Percentiles rank a stretch among this genome's conserved stretches.
phyloP scores from a whole-genome alignment of 1,140 invertebrate genomes.

The Sycophaga agraensis region DNA sequence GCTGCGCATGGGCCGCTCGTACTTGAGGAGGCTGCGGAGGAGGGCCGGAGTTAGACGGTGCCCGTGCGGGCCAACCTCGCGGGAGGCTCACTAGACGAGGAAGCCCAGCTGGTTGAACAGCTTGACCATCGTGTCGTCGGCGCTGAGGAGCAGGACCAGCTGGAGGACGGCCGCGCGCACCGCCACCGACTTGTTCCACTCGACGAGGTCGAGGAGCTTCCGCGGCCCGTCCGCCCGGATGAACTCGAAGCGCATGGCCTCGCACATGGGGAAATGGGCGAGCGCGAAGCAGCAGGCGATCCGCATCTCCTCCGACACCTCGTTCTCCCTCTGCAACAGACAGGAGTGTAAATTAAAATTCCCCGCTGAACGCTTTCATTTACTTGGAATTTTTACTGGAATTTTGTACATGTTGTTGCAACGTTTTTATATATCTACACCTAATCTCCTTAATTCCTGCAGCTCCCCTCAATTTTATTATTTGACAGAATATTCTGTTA shows the following conservation, averaged over 20 bases:
- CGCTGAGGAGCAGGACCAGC: conserved; percentile 39
- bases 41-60: neutral
- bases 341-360: neutral
- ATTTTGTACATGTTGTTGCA: no score
- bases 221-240: neutral
- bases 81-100: conserved; percentile 40
- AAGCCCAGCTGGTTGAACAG: conserved; percentile 39
- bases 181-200: conserved; percentile 30
- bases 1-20: conserved; percentile 50
- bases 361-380: neutral
- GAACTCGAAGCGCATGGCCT: neutral
- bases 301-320: conserved; percentile 37
- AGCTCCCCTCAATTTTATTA: no score
- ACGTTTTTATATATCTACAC: no score
- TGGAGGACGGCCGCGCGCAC: conserved; percentile 36
- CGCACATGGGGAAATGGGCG: conserved; percentile 10
- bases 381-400: neutral
- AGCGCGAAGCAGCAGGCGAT: conserved; percentile 39
- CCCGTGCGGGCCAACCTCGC: neutral
- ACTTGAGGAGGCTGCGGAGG: conserved; percentile 57
- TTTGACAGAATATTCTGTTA: no score
- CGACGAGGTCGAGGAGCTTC: conserved; percentile 34
- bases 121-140: conserved; percentile 32
- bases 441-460: no score
- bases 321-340: conserved; percentile 5